phyloP scores from a whole-genome alignment of 2,113 vertebrate genomes.

The Heterotilapia buettikoferi region DNA sequence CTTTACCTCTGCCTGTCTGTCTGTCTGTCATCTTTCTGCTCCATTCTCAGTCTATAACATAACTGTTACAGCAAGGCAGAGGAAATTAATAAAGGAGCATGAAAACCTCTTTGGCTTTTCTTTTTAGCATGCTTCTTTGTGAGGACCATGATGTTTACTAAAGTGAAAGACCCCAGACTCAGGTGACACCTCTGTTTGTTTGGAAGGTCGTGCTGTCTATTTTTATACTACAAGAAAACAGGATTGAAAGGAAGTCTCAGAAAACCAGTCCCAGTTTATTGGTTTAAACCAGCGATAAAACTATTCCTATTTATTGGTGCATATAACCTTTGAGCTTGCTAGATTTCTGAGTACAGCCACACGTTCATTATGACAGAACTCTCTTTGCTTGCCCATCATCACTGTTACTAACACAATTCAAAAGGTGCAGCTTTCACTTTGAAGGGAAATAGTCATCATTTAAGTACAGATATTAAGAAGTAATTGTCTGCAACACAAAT shows the following conservation, averaged over 20 bases:
- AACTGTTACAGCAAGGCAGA: not conserved
- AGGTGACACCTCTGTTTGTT: not conserved
- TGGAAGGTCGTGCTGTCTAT: not conserved
- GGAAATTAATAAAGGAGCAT: not conserved
- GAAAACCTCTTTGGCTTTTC: not conserved
- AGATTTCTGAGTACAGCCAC: not conserved
- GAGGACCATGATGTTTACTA: not conserved
- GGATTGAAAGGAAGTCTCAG: not conserved
- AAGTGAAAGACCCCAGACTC: not conserved
- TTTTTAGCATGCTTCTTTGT: not conserved
- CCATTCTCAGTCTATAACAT: conserved; percentile 60
- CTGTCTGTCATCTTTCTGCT: not conserved
- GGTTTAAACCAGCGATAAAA: not conserved
- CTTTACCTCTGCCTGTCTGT: not conserved
- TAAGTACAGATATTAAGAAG: not conserved
- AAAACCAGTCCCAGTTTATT: not conserved
- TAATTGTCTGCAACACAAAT: not conserved
- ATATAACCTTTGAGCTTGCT: not conserved
- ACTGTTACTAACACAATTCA: not conserved
- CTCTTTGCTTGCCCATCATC: not conserved
- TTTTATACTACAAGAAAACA: not conserved
- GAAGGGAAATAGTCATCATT: not conserved
- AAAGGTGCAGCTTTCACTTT: not conserved
- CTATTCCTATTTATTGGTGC: not conserved
- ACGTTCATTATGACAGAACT: not conserved